Evolutionary conservation across 2,797 vertebrate genomes (phyloP).

Genomic region (Tinamus major): DNA sequence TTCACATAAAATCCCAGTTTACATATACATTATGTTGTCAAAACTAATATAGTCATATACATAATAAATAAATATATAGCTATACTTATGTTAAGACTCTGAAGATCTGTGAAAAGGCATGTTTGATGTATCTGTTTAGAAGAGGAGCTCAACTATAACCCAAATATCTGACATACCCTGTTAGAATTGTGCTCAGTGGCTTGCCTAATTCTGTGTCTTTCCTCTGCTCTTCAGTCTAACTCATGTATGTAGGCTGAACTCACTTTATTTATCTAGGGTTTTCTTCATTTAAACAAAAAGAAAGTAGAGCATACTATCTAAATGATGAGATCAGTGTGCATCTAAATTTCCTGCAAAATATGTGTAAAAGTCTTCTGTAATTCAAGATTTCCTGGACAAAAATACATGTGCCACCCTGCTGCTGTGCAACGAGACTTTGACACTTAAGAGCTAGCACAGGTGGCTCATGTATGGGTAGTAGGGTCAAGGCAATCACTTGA

Average conservation of each 20-base stretch:
- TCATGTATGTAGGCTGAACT: background rate
- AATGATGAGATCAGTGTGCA: background rate
- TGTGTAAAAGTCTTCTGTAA: background rate
- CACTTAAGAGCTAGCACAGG: background rate
- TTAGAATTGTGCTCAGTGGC: background rate
- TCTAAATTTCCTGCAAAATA: background rate
- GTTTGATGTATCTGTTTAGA: constrained; percentile 46
- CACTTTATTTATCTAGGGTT: background rate
- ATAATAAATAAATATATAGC: background rate
- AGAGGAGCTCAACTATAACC: background rate
- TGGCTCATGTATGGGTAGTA: background rate
- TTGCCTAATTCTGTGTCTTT: background rate
- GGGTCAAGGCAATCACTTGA: background rate
- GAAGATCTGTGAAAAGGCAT: constrained; percentile 21
- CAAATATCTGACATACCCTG: background rate
- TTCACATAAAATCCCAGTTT: constrained; percentile 29
- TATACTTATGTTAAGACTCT: constrained; percentile 51
- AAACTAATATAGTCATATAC: constrained; percentile 41
- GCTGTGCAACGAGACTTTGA: background rate
- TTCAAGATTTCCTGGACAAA: background rate
- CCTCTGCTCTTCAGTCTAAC: background rate
- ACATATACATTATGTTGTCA: constrained; percentile 53
- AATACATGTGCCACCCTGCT: background rate
- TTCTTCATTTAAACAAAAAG: background rate
- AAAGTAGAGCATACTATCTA: background rate